Evolutionary conservation across 1,140 invertebrate genomes (phyloP), one percentile per base, ranked within the genome.

Genomic region (Drosophila nikananu): DNA sequence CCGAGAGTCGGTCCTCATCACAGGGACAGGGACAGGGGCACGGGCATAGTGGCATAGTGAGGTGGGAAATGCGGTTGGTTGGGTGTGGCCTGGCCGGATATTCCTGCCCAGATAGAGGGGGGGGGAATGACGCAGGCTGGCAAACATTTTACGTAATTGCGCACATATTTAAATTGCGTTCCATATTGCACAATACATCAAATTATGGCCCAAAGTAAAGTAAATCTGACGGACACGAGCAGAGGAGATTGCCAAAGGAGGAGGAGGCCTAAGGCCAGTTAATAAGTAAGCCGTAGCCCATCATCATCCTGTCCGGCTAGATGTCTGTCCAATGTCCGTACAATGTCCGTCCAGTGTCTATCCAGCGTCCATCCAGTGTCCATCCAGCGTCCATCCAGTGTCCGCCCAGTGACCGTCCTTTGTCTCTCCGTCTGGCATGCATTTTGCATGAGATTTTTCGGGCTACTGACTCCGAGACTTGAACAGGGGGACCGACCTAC

Each of bases 131-230:
- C 21, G 27, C 17, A n/a, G 49, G 30, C 49, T 77, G 74, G 73
- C 77, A 86, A 86, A 86, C 83, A 86, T 86, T 86, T 86, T 86
- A 86, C 83, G 84, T 86, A 86, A 86, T 86, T 86, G 83, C 84
- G 81, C 80, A 89, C 84, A 89, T 89, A 86, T 86, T 86, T 86
- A 89, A 86, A 86, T 86, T 86, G 67, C 81, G 75, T 87, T 83
- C 80, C 68, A 82, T 80, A 81, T 66, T 72, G 81, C 46, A 86
- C 79, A 83, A 71, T 86, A 76, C 83, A 87, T 86, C 83, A 86
- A 86, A 86, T 86, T 83, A 89, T 89, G 84, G 80, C 61, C 72
- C 57, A 70, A 61, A 77, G 64, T 70, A 89, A 86, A 83, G 76
- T 86, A 86, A 86, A 87, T 86, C 80, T 83, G 66, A 49, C 84